Conservation (phyloP, 2,797 vertebrate species). For the Myotis findleyi region DNA sequence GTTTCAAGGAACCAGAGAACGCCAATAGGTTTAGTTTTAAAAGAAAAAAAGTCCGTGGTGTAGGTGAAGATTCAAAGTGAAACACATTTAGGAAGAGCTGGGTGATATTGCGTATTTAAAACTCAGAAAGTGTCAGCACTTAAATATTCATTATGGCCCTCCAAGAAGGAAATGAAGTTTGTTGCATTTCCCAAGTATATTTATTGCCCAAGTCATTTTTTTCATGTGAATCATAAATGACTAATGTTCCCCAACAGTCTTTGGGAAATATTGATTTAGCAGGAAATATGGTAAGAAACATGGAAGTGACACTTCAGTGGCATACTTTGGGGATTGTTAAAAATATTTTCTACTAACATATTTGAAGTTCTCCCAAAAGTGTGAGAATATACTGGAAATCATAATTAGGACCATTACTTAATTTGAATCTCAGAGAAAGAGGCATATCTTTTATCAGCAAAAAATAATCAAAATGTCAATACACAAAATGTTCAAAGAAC, state of each 20-base stretch:
- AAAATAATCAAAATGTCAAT: neutral
- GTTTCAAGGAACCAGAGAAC: neutral
- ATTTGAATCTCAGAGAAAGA: constrained; percentile 23
- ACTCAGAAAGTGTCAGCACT: neutral
- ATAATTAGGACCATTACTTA: neutral
- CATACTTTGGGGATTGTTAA: neutral
- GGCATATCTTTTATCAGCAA: neutral
- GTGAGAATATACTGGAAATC: neutral
- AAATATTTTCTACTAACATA: neutral
- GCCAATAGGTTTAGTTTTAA: neutral
- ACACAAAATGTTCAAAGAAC: neutral
- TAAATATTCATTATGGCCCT: constrained; percentile 26
- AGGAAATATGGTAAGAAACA: neutral
- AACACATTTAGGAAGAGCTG: constrained; percentile 22
- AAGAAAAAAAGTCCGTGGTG: neutral
- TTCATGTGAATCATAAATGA: constrained; percentile 21
- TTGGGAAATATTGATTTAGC: neutral
- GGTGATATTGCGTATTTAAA: neutral
- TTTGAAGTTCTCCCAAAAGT: neutral
- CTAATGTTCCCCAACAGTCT: neutral
- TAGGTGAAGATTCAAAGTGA: constrained; percentile 4
- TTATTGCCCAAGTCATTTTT: neutral
- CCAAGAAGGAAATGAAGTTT: constrained; percentile 3
- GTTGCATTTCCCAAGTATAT: neutral
- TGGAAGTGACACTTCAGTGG: neutral